These are phyloP conservation scores for Protodeltote pygarga DNA, from an alignment of 2,888 invertebrate genomes.

Conservation along the genomic window DNA sequence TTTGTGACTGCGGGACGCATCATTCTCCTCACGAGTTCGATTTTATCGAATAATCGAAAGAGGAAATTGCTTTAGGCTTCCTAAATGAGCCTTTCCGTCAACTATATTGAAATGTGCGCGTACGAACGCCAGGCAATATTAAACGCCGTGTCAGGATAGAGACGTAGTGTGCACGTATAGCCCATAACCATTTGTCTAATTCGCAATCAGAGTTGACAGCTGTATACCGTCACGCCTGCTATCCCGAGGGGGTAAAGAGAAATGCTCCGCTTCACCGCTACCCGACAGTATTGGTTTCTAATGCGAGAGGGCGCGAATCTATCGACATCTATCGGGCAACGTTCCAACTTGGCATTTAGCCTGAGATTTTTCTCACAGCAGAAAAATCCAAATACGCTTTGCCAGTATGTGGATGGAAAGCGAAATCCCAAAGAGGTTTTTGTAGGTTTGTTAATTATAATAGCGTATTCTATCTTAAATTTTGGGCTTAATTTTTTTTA, in stretches of 20 bases:
- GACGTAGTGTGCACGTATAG: neutral
- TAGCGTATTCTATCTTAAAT: too few relatives aligned
- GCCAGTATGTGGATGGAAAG: constrained; percentile 18
- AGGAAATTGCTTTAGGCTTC: constrained; percentile 35
- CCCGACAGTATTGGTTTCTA: constrained; percentile 12
- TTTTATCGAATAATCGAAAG: constrained; percentile 32
- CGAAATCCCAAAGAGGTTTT: neutral
- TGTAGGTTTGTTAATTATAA: too few relatives aligned
- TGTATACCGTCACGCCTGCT: constrained; percentile 4
- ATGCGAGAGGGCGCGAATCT: constrained; percentile 17
- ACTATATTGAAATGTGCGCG: constrained; percentile 14
- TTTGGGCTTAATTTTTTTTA: too few relatives aligned
- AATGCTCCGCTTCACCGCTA: neutral
- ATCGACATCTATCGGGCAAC: constrained; percentile 38
- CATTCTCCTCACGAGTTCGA: constrained; percentile 20
- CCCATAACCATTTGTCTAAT: constrained; percentile 10
- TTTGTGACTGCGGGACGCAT: constrained; percentile 7
- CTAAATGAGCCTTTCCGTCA: constrained; percentile 12
- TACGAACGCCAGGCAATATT: neutral
- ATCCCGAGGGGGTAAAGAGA: constrained; percentile 7
- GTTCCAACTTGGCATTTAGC: constrained; percentile 22
- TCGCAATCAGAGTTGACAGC: constrained; percentile 12
- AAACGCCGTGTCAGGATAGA: neutral
- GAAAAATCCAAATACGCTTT: constrained; percentile 26
- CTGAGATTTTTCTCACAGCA: constrained; percentile 17